Evolutionary conservation across 2,797 vertebrate species (phyloP), one percentile per base, ranked within the genome.

Genomic region (Parauchenoglanis ngamensis): DNA sequence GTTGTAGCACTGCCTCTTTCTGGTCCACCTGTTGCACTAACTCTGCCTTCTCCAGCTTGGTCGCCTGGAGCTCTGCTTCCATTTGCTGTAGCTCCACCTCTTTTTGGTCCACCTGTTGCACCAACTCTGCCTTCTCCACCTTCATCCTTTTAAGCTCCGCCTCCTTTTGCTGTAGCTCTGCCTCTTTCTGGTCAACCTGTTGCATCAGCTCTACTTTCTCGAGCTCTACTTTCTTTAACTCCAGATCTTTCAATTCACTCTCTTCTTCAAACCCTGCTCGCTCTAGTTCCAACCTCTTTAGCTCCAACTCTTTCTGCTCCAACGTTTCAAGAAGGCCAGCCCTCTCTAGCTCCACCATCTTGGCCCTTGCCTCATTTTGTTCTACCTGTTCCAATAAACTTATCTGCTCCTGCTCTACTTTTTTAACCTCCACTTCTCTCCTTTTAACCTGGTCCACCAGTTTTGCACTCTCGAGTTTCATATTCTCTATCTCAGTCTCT

Each of bases 321-420:
- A 85, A 21, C 70, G 88, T 88, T 86, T 92, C 89, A 57, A 86
- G 72, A 91, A 72, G 40, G 92, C 46, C 82, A 57, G 65, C 10
- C 57, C 7, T 49, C 65, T 89, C 46, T 94, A 92, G 77, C 92
- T 91, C 40, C 44, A 68, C 44, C 82, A 63, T 67, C 72, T 46
- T 76, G 6, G 98, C 92, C 90, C 95, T 95, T 86, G 94, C 88
- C 70, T 98, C 98, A 92, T 99, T 97, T 76, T 91, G 92, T 86
- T 97, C 92, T 7, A 95, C 95, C 87, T 95, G 97, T 81, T 98
- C 94, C 85, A 89, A 90, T 84, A 98, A 93, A 89, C 97, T 93
- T 63, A 94, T 94, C 68, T 95, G 94, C 87, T 98, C 94, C 68
- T 90, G 92, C 87, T 97, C 92, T 6, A 95, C 95, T 87, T 94